Percentiles rank a stretch among this genome's conserved stretches.
Conservation (phyloP, 2,113 vertebrate genomes). For the Tychaedon coryphoeus region DNA sequence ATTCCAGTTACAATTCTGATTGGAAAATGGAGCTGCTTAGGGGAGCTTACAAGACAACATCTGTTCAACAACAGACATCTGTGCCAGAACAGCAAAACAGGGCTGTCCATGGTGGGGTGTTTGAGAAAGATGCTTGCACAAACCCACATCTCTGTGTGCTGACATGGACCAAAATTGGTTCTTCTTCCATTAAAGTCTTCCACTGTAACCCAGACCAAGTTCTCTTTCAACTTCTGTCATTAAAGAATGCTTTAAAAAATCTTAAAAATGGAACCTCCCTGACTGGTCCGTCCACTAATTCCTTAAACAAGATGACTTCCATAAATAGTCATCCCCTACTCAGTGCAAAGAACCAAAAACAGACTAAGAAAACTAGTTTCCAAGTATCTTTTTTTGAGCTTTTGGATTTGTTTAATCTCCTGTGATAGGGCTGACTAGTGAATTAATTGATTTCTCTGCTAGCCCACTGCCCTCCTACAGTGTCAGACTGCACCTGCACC, state of each 20-base stretch:
- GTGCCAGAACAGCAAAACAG: constrained; percentile 32
- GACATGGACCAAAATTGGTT: background rate
- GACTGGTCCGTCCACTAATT: background rate
- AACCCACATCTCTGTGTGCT: background rate
- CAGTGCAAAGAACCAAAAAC: background rate
- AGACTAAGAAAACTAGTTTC: background rate
- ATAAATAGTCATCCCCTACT: background rate
- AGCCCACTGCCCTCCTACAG: background rate
- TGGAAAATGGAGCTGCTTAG: constrained; percentile 72
- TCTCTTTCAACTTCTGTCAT: background rate
- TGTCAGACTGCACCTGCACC: background rate
- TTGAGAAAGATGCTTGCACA: background rate
- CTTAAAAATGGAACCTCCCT: background rate
- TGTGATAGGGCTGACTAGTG: background rate
- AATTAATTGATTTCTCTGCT: background rate
- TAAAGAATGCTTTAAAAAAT: background rate
- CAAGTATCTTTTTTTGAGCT: background rate
- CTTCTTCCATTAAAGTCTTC: background rate
- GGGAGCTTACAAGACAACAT: constrained; percentile 63
- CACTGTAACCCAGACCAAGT: background rate
- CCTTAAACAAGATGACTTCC: background rate
- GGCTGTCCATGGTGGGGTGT: background rate
- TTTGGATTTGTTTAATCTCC: background rate
- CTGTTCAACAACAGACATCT: constrained; percentile 59
- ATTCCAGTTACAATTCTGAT: constrained; percentile 69